Conservation (phyloP, 2,113 vertebrate species). For the Scomber colias region DNA sequence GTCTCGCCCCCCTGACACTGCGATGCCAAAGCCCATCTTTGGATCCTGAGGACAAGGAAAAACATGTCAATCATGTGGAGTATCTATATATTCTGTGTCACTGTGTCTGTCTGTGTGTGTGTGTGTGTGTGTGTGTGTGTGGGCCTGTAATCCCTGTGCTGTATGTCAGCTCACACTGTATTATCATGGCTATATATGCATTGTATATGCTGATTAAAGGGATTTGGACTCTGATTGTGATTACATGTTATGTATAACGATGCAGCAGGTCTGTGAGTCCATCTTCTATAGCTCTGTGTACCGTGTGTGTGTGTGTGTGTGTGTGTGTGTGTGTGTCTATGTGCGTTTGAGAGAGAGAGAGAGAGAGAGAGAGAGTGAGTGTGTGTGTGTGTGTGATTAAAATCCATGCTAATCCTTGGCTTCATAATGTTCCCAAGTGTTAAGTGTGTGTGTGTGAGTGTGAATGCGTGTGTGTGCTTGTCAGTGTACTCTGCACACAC, state of each 20-base stretch:
- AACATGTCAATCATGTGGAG: constrained; percentile 1
- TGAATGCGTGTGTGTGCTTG: not conserved
- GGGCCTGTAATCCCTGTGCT: constrained; percentile 46
- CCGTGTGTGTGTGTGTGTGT: not conserved
- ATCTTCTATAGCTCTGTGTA: not conserved
- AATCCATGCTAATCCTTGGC: constrained; percentile 1
- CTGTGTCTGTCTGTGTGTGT: not conserved
- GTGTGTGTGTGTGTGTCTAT: not conserved
- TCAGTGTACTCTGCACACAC: not conserved
- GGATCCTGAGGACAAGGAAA: constrained; percentile 84
- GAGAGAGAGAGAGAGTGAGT: not conserved
- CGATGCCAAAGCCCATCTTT: constrained; percentile 98
- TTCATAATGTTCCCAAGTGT: not conserved
- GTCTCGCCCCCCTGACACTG: constrained; percentile 96
- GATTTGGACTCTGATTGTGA: constrained; percentile 39
- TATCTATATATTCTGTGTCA: not conserved
- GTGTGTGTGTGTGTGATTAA: not conserved
- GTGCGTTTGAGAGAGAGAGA: too few relatives aligned
- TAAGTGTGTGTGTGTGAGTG: not conserved
- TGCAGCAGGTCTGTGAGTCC: not conserved
- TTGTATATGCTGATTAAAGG: constrained; percentile 37
- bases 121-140: constrained; percentile 4
- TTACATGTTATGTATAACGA: constrained; percentile 28
- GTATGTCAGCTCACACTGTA: constrained; percentile 27
- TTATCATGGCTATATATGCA: constrained; percentile 32